Evolutionary conservation across 1,140 invertebrate genomes (phyloP), one percentile per base, ranked within the genome.

Genomic region (Philotrypesis tridentata): DNA sequence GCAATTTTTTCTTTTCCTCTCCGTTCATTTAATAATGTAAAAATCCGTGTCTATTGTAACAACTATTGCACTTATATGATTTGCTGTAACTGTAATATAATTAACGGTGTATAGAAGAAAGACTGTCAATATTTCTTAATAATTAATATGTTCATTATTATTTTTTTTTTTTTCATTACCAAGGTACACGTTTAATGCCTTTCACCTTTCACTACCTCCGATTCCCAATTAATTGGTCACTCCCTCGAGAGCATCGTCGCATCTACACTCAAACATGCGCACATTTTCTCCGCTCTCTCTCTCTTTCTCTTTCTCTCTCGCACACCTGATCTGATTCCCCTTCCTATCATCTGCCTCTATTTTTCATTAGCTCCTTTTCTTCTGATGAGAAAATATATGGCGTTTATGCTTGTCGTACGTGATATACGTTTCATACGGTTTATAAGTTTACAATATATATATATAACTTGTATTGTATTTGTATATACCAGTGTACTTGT

Each of bases 41-140:
- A 83, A 71, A 85, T 85, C 86, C 85, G 82, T 89, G 86, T 90
- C 90, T 91, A 91, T 91, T 91, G 90, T 91, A 88, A 90, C 85
- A 91, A 91, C 90, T 92, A 92, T 92, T 92, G 91, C 91, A 92
- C 91, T 91, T 91, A 87, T n/a, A 37, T 91, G 91, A 90, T 89
- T 89, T 91, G 89, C 88, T 87, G 86, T 82, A 84, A 85, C 80
- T 86, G 79, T 82, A 83, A 85, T 83, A 84, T 82, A 86, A 85
- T 83, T 84, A 83, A 83, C 82, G 70, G 85, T 85, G 82, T 79
- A 85, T 83, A 84, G 74, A 85, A 86, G 83, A 86, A 85, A 87
- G 77, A 85, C 82, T 85, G 82, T 84, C 80, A 80, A 81, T 85
- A 83, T 85, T 83, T 84, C 84, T 84, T 88, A 85, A 86, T 88